A percentile compares a stretch with the other conserved stretches of the same genome.
Evolutionary conservation across 1,140 invertebrate genomes (phyloP).

Genomic region (Drosophila nebulosa): DNA sequence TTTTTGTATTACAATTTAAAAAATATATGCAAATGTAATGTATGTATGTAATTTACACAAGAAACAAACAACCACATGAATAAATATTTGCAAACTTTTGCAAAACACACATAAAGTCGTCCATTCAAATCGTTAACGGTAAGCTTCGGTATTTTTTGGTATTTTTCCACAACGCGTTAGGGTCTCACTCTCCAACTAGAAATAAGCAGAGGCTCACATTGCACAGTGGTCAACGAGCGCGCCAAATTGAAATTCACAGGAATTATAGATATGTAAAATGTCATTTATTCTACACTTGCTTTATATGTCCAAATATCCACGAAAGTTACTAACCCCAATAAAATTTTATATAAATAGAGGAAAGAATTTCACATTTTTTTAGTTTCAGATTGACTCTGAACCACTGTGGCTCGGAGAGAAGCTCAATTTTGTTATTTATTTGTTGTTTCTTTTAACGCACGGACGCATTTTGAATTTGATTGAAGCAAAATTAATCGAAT

Average conservation of each 20-base stretch:
- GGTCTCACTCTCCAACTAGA: neutral
- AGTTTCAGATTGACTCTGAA: neutral
- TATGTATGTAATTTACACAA: neutral
- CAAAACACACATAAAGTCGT: neutral
- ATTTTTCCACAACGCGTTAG: neutral
- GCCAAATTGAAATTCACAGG: neutral
- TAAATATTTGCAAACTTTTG: neutral
- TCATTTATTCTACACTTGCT: too few relatives aligned
- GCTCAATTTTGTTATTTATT: neutral
- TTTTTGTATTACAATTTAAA: neutral
- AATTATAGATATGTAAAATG: too few relatives aligned
- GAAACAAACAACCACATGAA: neutral
- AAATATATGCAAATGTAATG: neutral
- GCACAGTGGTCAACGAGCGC: neutral
- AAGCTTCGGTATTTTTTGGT: neutral
- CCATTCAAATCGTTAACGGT: neutral
- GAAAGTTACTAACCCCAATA: too few relatives aligned
- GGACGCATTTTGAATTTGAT: neutral
- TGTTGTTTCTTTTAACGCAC: slow-evolving; percentile 1
- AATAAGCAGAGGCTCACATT: neutral
- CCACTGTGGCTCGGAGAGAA: neutral
- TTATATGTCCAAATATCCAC: too few relatives aligned
- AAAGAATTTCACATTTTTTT: too few relatives aligned
- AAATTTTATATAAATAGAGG: too few relatives aligned
- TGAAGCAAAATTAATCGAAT: neutral